Conservation (phyloP, 2,797 vertebrate species). For the Sebastes baramenuke region DNA sequence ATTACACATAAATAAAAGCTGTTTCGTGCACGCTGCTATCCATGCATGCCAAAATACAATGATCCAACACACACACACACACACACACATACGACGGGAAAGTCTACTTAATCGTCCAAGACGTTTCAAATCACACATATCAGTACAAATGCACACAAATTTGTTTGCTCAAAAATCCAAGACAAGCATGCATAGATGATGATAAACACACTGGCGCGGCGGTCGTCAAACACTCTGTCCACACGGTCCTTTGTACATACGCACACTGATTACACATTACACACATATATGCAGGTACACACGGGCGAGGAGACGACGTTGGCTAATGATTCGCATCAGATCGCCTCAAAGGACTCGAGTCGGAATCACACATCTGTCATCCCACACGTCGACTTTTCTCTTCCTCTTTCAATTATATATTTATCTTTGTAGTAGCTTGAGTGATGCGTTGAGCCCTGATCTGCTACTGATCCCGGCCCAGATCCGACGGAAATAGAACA, state of each 20-base stretch:
- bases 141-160: slow-evolving; percentile 20
- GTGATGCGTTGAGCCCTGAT: slow-evolving; percentile 47
- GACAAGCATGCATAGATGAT: slow-evolving; percentile 46
- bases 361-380: slow-evolving; percentile 44
- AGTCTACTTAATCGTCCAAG: slow-evolving; percentile 23
- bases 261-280: slow-evolving; percentile 13
- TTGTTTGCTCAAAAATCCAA: slow-evolving; percentile 37
- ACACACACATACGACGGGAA: not conserved
- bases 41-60: not conserved
- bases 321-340: slow-evolving; percentile 60
- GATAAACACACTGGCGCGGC: slow-evolving; percentile 23
- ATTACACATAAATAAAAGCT: slow-evolving; percentile 47
- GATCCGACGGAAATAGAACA: slow-evolving; percentile 58
- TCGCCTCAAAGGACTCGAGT: slow-evolving; percentile 33
- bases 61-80: slow-evolving; percentile 3
- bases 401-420: slow-evolving; percentile 63
- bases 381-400: slow-evolving; percentile 15
- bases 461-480: slow-evolving; percentile 53
- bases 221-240: slow-evolving; percentile 19
- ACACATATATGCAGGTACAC: slow-evolving; percentile 12
- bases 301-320: not conserved
- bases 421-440: slow-evolving; percentile 60
- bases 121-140: not conserved
- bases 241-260: slow-evolving; percentile 23
- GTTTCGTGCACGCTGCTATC: not conserved